Percentiles rank a stretch among this genome's conserved stretches.
phyloP scores from a whole-genome alignment of 1,140 invertebrate species.

The Tenebrio molitor region DNA sequence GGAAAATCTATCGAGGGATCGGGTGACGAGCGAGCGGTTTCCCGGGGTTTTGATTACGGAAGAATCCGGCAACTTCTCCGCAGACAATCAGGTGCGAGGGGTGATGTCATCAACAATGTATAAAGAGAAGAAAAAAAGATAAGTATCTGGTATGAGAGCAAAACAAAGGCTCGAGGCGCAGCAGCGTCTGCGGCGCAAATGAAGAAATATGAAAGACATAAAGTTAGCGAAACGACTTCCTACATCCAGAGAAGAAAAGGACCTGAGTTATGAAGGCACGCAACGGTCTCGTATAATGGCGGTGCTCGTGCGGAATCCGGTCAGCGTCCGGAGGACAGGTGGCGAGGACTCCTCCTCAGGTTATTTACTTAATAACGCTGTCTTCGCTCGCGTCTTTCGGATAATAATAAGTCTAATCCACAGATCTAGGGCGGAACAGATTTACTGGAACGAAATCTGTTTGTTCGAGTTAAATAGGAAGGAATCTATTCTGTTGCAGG shows the following conservation, averaged over 20 bases:
- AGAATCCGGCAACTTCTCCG: background rate
- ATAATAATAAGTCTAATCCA: constrained; percentile 35
- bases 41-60: constrained; percentile 19
- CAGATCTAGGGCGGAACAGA: constrained; percentile 41
- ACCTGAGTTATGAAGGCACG: constrained; percentile 56
- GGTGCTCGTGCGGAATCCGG: constrained; percentile 20
- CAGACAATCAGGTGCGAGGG: background rate
- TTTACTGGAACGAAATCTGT: constrained; percentile 56
- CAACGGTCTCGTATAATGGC: constrained; percentile 45
- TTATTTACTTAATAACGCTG: constrained; percentile 23
- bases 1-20: constrained; percentile 22
- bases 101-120: constrained; percentile 38
- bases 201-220: constrained; percentile 61
- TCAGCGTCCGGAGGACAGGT: constrained; percentile 14
- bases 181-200: constrained; percentile 54
- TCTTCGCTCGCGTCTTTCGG: constrained; percentile 4
- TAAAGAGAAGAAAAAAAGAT: constrained; percentile 15
- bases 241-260: constrained; percentile 48
- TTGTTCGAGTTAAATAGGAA: constrained; percentile 59
- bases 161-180: constrained; percentile 42
- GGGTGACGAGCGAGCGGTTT: background rate
- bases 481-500: constrained; percentile 54
- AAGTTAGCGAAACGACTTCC: constrained; percentile 59
- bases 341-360: background rate
- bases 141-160: constrained; percentile 42